phyloP scores from a whole-genome alignment of 2,113 vertebrate genomes.

The Machaerirhynchus nigripectus region DNA sequence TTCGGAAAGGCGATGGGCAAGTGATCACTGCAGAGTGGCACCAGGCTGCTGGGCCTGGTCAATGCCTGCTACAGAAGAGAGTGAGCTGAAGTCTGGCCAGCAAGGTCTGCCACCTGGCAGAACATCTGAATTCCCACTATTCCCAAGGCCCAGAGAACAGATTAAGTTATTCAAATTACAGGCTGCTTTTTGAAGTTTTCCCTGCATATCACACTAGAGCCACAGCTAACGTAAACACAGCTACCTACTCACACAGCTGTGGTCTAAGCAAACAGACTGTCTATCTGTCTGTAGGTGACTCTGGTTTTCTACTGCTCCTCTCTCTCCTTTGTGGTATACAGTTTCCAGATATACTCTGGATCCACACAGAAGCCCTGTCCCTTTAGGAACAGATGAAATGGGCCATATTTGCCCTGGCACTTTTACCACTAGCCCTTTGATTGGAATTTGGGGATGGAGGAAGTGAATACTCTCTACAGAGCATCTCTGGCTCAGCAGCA shows the following conservation, averaged over 20 bases:
- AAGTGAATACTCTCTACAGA: neutral
- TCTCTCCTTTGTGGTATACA: neutral
- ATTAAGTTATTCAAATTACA: neutral
- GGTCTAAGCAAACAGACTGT: neutral
- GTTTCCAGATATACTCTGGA: neutral
- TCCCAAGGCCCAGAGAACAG: neutral
- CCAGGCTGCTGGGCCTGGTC: neutral
- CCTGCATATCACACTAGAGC: neutral
- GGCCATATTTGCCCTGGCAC: neutral
- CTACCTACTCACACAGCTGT: neutral
- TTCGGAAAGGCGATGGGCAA: neutral
- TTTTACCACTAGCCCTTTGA: neutral
- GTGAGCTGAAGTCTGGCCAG: neutral
- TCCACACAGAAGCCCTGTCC: neutral
- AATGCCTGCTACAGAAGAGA: neutral
- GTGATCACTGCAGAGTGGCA: neutral
- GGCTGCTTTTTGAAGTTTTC: neutral
- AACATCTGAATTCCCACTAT: neutral
- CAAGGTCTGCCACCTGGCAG: neutral
- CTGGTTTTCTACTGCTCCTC: neutral
- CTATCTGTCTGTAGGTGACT: neutral
- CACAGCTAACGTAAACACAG: neutral
- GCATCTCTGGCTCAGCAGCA: conserved; percentile 12
- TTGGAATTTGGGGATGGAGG: neutral
- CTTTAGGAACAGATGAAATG: neutral